Conservation (phyloP, 1,140 invertebrate genomes). For the Hypothenemus hampei region DNA sequence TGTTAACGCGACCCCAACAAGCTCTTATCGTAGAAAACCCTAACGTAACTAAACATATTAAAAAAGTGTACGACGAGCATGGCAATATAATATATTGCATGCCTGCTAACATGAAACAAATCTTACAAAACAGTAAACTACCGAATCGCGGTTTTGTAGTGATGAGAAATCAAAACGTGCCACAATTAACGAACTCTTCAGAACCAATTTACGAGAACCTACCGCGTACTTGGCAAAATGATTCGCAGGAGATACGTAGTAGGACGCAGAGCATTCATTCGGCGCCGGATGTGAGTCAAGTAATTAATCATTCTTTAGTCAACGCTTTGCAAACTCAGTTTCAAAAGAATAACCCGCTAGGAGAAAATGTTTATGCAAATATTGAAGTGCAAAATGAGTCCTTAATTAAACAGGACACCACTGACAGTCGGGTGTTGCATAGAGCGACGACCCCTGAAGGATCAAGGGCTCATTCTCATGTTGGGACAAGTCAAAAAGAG, state of each 20-base stretch:
- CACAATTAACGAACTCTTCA: constrained; percentile 46
- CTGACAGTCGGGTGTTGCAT: background rate
- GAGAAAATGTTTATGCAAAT: constrained; percentile 16
- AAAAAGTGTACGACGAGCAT: constrained; percentile 56
- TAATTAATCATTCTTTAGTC: constrained; percentile 35
- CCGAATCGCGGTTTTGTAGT: constrained; percentile 49
- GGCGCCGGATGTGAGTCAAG: constrained; percentile 55
- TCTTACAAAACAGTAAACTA: constrained; percentile 45
- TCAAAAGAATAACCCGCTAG: background rate
- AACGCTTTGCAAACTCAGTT: constrained; percentile 36
- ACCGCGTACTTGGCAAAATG: constrained; percentile 57
- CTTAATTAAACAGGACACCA: background rate
- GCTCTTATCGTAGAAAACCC: constrained; percentile 44
- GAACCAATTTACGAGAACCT: constrained; percentile 80
- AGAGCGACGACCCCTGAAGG: background rate
- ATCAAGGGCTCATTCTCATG: no score
- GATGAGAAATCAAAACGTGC: constrained; percentile 47
- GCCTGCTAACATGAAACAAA: constrained; percentile 49
- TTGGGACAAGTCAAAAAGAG: constrained; percentile 12
- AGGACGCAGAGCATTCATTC: constrained; percentile 63
- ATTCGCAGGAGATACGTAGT: constrained; percentile 51
- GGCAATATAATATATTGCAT: constrained; percentile 57
- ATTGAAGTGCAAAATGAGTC: constrained; percentile 5
- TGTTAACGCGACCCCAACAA: constrained; percentile 35
- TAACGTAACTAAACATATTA: constrained; percentile 53